These are phyloP conservation scores for Semaprochilodus insignis DNA, from an alignment of 2,797 vertebrate genomes.

Conservation along the genomic window DNA sequence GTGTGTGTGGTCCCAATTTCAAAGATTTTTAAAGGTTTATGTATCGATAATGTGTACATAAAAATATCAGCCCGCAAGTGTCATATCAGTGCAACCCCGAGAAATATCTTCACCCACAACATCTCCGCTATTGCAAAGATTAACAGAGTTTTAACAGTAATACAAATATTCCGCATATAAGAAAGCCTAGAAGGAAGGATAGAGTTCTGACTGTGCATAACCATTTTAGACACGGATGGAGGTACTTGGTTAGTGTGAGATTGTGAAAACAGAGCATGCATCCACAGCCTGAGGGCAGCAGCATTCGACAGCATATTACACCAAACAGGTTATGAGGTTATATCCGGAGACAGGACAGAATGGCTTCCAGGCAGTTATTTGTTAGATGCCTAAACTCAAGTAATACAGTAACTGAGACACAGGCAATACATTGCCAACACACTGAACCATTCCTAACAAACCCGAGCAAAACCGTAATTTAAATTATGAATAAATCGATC, in stretches of 20 bases:
- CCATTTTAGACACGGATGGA: conserved; percentile 39
- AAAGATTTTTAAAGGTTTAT: too few relatives aligned
- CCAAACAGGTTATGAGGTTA: conserved; percentile 88
- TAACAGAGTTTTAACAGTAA: not conserved
- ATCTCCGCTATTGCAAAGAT: not conserved
- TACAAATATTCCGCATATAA: not conserved
- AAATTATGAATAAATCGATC: not conserved
- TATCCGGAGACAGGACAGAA: conserved; percentile 78
- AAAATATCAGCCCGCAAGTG: not conserved
- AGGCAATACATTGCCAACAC: conserved; percentile 10
- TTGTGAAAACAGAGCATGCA: conserved; percentile 67
- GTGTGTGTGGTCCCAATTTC: too few relatives aligned
- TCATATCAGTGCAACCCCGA: not conserved
- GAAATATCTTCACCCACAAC: not conserved
- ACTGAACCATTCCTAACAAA: conserved; percentile 12
- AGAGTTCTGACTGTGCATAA: conserved; percentile 16
- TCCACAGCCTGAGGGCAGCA: conserved; percentile 75
- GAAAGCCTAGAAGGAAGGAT: not conserved
- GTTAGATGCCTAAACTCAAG: conserved; percentile 9
- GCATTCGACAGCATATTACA: conserved; percentile 93
- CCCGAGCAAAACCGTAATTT: conserved; percentile 1
- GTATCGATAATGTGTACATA: too few relatives aligned
- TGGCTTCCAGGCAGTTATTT: conserved; percentile 76
- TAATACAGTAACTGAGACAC: conserved; percentile 21
- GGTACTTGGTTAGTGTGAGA: conserved; percentile 59